These are phyloP conservation scores for Paramisgurnus dabryanus DNA, from an alignment of 2,113 vertebrate species.

Conservation along the genomic window DNA sequence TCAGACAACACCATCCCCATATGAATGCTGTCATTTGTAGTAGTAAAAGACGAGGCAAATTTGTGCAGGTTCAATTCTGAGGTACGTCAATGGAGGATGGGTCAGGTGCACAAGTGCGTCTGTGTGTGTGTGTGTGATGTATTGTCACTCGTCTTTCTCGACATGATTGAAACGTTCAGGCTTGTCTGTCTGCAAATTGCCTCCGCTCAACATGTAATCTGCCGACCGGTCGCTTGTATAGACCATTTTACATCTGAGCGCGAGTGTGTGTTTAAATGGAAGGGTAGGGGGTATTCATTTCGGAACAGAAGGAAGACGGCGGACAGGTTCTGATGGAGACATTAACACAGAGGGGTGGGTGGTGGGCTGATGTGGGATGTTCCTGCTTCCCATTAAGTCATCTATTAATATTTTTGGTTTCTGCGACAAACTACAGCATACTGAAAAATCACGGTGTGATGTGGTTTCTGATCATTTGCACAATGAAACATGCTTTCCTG, in stretches of 20 bases:
- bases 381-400: conserved; percentile 27
- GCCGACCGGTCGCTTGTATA: conserved; percentile 30
- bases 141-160: conserved; percentile 42
- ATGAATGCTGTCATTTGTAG: conserved; percentile 45
- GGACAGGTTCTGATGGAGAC: conserved; percentile 8
- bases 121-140: conserved; percentile 26
- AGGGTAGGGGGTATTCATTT: conserved; percentile 45
- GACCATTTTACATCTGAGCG: conserved; percentile 44
- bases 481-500: background rate
- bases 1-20: conserved; percentile 36
- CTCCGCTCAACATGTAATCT: conserved; percentile 57
- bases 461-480: background rate
- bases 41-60: conserved; percentile 31
- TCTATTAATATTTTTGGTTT: conserved; percentile 19
- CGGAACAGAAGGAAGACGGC: conserved; percentile 17
- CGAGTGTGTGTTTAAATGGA: conserved; percentile 40
- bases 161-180: conserved; percentile 59
- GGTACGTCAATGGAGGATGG: conserved; percentile 28
- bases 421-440: conserved; percentile 6
- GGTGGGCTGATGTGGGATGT: conserved; percentile 2
- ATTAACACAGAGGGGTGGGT: conserved; percentile 7
- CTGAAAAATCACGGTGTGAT: background rate
- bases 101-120: conserved; percentile 17
- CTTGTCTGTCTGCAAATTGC: conserved; percentile 59
- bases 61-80: conserved; percentile 32